Percentiles rank a stretch among this genome's conserved stretches.
Evolutionary conservation across 2,888 invertebrate genomes (phyloP).

Genomic region (Tenthredo livida): DNA sequence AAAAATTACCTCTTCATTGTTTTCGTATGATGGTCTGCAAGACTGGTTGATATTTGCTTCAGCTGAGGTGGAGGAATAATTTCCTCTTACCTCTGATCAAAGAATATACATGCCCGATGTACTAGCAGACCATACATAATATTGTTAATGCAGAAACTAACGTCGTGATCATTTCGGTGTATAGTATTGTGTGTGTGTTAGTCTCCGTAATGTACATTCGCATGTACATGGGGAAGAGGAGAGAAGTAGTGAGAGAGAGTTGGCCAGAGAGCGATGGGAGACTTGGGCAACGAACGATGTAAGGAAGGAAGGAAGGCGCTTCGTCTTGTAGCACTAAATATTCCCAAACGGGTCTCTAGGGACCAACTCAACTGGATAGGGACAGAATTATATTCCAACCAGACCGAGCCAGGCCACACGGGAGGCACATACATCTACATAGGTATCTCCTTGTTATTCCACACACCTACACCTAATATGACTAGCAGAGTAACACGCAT

Average conservation of each 20-base stretch:
- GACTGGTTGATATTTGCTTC: neutral
- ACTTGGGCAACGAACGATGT: conserved; percentile 32
- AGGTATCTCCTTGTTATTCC: conserved; percentile 26
- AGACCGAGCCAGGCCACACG: conserved; percentile 44
- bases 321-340: conserved; percentile 61
- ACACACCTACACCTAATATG: conserved; percentile 20
- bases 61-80: neutral
- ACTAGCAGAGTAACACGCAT: neutral
- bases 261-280: neutral
- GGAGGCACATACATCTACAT: conserved; percentile 39
- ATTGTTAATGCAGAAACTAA: conserved; percentile 15
- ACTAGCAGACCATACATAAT: neutral
- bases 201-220: neutral
- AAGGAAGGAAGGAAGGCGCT: conserved; percentile 44
- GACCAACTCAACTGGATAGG: conserved; percentile 58
- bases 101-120: neutral
- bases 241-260: neutral
- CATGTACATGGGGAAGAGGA: neutral
- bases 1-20: conserved; percentile 10
- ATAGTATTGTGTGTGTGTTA: neutral
- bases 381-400: conserved; percentile 60
- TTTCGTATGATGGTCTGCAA: neutral
- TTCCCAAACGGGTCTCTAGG: conserved; percentile 62
- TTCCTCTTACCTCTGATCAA: neutral
- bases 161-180: conserved; percentile 19